Percentiles rank a stretch among this genome's conserved stretches.
These are phyloP conservation scores for Embidobia sp. DNA, from an alignment of 2,888 invertebrate species.

Conservation along the genomic window DNA sequence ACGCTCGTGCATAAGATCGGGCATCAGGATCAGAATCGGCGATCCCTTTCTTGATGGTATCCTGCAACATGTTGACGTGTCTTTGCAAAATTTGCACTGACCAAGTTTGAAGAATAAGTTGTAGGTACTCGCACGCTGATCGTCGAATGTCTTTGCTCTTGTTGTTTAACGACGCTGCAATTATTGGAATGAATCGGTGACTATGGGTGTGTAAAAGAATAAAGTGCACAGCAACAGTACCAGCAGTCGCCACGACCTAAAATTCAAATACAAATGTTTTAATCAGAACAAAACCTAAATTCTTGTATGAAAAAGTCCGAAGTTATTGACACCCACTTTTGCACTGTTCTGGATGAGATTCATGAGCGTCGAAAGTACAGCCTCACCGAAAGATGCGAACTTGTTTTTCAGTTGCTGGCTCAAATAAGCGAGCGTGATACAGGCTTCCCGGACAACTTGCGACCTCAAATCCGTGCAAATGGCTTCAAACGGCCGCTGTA, in stretches of 20 bases:
- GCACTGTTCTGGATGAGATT: constrained; percentile 97
- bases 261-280: constrained; percentile 58
- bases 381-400: constrained; percentile 92
- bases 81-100: constrained; percentile 91
- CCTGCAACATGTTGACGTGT: constrained; percentile 89
- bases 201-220: constrained; percentile 93
- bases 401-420: constrained; percentile 92
- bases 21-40: constrained; percentile 97
- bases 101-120: constrained; percentile 93
- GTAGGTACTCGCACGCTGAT: constrained; percentile 90
- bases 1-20: constrained; percentile 91
- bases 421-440: constrained; percentile 96
- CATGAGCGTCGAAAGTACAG: constrained; percentile 91
- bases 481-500: constrained; percentile 91
- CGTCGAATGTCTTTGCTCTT: constrained; percentile 96
- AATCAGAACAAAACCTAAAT: too few relatives aligned
- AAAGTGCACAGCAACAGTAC: constrained; percentile 92
- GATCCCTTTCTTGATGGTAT: constrained; percentile 92
- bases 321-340: constrained; percentile 89
- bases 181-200: constrained; percentile 90
- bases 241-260: constrained; percentile 94
- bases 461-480: constrained; percentile 95
- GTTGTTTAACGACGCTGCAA: constrained; percentile 89
- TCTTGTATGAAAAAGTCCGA: too few relatives aligned
- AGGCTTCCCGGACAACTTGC: constrained; percentile 97